Conservation (phyloP, 2,113 vertebrate species). For the Chroicocephalus ridibundus region DNA sequence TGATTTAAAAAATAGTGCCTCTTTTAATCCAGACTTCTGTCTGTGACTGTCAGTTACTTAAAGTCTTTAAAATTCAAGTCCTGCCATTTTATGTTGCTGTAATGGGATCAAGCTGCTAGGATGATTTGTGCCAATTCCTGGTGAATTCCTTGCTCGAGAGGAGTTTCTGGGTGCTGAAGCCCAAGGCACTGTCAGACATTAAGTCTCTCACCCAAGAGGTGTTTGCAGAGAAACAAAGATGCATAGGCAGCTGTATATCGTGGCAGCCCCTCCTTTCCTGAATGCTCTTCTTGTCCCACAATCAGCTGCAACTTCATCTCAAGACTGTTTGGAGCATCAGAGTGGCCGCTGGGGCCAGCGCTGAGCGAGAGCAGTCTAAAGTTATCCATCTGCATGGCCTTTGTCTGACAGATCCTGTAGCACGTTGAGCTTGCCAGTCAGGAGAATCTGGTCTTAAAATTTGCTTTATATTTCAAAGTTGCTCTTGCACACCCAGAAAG, state of each 20-base stretch:
- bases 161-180: background rate
- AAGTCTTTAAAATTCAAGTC: background rate
- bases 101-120: background rate
- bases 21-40: background rate
- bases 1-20: background rate
- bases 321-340: background rate
- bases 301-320: background rate
- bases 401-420: background rate
- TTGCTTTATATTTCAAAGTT: background rate
- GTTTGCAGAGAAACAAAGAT: background rate
- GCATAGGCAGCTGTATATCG: background rate
- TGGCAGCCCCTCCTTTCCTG: background rate
- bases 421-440: too few relatives aligned
- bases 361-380: rapidly evolving
- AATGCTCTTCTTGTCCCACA: background rate
- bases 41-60: background rate
- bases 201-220: background rate
- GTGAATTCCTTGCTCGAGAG: background rate
- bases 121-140: background rate
- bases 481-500: background rate
- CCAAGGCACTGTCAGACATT: rapidly evolving
- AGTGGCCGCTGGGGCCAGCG: background rate
- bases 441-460: background rate
- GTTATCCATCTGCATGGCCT: too few relatives aligned
- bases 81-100: background rate